Base-by-base conservation (phyloP, 2,797 vertebrate species). In the Triplophysa yarkandensis region DNA sequence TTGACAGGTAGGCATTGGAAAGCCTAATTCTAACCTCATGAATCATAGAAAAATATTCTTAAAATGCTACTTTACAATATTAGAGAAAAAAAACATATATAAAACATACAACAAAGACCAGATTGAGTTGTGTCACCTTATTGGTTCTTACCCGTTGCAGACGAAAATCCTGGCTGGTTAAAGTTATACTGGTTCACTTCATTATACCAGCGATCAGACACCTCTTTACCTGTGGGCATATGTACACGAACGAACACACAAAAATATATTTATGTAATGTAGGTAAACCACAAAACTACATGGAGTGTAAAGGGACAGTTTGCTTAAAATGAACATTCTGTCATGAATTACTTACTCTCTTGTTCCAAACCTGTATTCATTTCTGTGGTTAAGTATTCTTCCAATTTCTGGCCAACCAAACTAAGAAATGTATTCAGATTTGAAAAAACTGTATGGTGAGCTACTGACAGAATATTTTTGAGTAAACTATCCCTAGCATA, bases 121-220 rank as follows among this genome's bases (percentile, higher is more conserved):
- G 36, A 39, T 9, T 2, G 10, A 39, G 13, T 13, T 39, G 9
- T 36, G 36, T 11, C 36, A 14, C 36, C 13, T 39, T 41, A 73
- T 11, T 46, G 27, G 43, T n/a, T 81, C 90, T 94, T 84, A 99
- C 98, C 98, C 17, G 96, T 99, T 76, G 92, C 93, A 1, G 96
- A 96, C 80, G 95, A 94, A 88, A 99, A 99, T 60, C 96, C 97
- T 13, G 98, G 95, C 19, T 89, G 92, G 89, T 92, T 96, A 85
- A 97, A 99, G 88, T 94, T 98, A 86, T 99, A 99, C 79, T 94
- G 93, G 82, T 97, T 96, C 77, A 98, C 97, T 83, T 99, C 98
- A 77, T 90, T 92, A 80, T 99, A 99, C 97, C 98, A 99, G 80
- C 97, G 93, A 50, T 98, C 96, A 55, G 95, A 91, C 74, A 99